Conservation (phyloP, 2,888 invertebrate genomes). For the Iselma pallidipennis region DNA sequence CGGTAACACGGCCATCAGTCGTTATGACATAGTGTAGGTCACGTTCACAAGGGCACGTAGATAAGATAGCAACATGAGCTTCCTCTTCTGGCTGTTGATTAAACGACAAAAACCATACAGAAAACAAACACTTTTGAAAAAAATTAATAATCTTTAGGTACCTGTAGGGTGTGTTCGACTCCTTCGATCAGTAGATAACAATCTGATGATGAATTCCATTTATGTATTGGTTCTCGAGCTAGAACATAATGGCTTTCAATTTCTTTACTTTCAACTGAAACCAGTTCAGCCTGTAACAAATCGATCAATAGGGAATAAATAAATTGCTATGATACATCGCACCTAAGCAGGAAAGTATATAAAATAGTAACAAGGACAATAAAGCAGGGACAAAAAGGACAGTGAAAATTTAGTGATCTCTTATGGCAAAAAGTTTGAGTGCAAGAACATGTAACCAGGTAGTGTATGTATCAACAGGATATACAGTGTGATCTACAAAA, state of each 20-base stretch:
- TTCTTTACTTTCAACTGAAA: constrained; percentile 71
- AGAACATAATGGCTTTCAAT: constrained; percentile 72
- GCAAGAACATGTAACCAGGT: constrained; percentile 1
- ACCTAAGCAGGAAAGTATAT: not conserved
- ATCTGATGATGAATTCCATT: constrained; percentile 71
- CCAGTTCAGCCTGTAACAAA: constrained; percentile 65
- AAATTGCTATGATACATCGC: not conserved
- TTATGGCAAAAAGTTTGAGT: not conserved
- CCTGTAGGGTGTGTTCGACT: constrained; percentile 66
- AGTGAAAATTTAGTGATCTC: not conserved
- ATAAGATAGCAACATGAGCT: constrained; percentile 66
- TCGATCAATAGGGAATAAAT: constrained; percentile 34
- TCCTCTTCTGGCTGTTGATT: constrained; percentile 63
- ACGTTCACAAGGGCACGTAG: constrained; percentile 68
- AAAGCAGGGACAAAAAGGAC: not conserved
- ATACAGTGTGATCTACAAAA: not conserved
- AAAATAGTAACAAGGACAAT: not conserved
- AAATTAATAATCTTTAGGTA: too few relatives aligned
- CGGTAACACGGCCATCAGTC: constrained; percentile 67
- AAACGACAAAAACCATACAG: not conserved
- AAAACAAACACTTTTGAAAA: not conserved
- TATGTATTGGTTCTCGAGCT: constrained; percentile 65
- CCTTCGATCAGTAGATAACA: constrained; percentile 70
- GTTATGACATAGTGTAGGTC: constrained; percentile 67
- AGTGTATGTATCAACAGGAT: not conserved